Conservation (phyloP, 2,797 vertebrate genomes). For the Characodon lateralis region DNA sequence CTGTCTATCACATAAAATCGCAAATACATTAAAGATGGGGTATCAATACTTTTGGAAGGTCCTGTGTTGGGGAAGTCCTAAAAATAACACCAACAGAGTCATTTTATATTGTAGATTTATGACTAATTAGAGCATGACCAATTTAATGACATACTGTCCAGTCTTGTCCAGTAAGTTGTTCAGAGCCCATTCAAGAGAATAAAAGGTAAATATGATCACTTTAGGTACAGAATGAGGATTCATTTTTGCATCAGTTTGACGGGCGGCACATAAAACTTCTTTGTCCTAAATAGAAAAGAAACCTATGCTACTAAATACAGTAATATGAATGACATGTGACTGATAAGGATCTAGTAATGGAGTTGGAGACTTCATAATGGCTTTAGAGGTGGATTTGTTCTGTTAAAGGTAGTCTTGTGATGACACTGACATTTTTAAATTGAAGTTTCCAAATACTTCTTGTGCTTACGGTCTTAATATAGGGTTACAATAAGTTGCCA, state of each 20-base stretch:
- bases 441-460: neutral
- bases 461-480: neutral
- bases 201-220: neutral
- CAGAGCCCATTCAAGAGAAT: neutral
- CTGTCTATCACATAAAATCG: neutral
- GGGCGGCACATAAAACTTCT: neutral
- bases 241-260: neutral
- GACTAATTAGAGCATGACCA: neutral
- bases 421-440: neutral
- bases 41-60: neutral
- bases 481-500: neutral
- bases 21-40: neutral
- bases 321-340: neutral
- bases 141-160: too few species aligned
- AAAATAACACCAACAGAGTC: neutral
- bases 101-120: neutral
- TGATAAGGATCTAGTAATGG: neutral
- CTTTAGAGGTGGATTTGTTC: neutral
- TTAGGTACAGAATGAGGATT: neutral
- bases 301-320: neutral
- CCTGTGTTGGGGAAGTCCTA: neutral
- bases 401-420: neutral
- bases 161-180: neutral
- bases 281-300: neutral
- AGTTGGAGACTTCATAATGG: neutral